Conservation (phyloP, 2,113 vertebrate species). For the Oxygymnocypris stewartii region DNA sequence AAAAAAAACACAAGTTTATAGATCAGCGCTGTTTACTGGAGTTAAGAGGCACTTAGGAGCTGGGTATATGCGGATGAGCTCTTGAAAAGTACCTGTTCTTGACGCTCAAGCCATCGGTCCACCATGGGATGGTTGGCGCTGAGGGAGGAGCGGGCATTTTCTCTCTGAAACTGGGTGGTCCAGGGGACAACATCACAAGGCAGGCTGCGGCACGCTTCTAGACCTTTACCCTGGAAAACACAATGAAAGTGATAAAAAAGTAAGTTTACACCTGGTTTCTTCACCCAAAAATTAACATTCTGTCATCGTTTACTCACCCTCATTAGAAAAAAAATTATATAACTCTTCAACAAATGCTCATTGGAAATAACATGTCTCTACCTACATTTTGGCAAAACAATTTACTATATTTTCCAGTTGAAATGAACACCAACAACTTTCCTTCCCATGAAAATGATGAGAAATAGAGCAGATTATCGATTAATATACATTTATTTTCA, state of each 20-base stretch:
- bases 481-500: too few species aligned
- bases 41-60: background rate
- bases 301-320: background rate
- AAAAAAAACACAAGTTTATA: background rate
- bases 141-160: conserved; percentile 91
- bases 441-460: background rate
- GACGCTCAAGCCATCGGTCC: conserved; percentile 93
- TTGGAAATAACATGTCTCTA: background rate
- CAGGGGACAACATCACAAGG: conserved; percentile 88
- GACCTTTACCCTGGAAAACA: conserved; percentile 65
- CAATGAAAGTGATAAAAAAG: background rate
- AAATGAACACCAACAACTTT: background rate
- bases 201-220: conserved; percentile 89
- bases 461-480: background rate
- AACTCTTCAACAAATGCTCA: background rate
- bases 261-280: background rate
- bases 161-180: conserved; percentile 94
- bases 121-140: conserved; percentile 98
- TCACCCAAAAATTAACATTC: background rate
- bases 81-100: conserved; percentile 86
- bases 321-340: background rate
- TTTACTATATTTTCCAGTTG: background rate
- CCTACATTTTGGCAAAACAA: background rate
- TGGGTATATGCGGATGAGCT: background rate
- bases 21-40: background rate